Evolutionary conservation across 1,140 invertebrate species (phyloP).

Genomic region (Stenopsyche tienmushanensis): DNA sequence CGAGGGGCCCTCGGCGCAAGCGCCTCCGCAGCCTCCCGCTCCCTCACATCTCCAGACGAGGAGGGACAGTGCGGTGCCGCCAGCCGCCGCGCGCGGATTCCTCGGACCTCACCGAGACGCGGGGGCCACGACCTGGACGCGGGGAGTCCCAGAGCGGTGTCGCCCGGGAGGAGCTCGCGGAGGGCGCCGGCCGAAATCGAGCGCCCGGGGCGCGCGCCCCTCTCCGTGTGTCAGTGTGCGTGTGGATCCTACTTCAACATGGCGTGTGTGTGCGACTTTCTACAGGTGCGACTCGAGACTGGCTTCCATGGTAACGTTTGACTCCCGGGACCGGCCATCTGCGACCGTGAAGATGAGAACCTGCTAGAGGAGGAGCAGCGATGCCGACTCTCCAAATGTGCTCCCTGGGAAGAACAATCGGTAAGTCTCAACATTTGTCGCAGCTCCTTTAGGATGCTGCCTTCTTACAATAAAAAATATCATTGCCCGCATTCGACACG

Average conservation of each 20-base stretch:
- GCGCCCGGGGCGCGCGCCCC: too few relatives aligned
- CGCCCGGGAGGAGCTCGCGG: not conserved
- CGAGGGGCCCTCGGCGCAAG: constrained; percentile 45
- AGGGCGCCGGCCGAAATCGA: too few relatives aligned
- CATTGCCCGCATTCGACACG: too few relatives aligned
- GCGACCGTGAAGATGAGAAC: not conserved
- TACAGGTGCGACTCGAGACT: constrained; percentile 24
- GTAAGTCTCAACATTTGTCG: too few relatives aligned
- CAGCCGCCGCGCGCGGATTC: constrained; percentile 15
- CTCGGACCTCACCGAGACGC: not conserved
- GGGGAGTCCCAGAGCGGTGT: not conserved
- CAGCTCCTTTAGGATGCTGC: too few relatives aligned
- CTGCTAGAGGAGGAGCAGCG: not conserved
- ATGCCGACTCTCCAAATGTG: not conserved
- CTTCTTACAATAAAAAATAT: too few relatives aligned
- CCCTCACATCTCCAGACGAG: constrained; percentile 22
- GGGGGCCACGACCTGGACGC: not conserved
- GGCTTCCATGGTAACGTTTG: not conserved
- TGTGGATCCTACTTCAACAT: not conserved
- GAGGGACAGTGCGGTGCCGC: constrained; percentile 21
- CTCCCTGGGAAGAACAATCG: too few relatives aligned
- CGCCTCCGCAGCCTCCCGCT: constrained; percentile 34
- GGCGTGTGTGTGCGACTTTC: constrained; percentile 30
- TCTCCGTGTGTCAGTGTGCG: not conserved
- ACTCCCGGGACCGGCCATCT: not conserved